Evolutionary conservation across 2,797 vertebrate genomes (phyloP), one percentile per base, ranked within the genome.

Genomic region (Zalophus californianus): DNA sequence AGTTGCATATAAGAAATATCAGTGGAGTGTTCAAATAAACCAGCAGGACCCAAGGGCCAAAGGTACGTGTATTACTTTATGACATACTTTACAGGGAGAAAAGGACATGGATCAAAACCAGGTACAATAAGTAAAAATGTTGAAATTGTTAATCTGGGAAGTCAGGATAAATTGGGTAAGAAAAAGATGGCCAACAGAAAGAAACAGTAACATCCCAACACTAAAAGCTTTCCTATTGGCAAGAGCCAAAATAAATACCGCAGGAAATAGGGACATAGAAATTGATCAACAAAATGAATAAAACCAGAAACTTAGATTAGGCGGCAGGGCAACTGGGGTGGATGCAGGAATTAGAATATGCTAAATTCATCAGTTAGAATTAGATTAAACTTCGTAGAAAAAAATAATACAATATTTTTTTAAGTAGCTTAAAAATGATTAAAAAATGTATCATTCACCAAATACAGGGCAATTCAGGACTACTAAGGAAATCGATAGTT

Each of bases 241-340:
- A 79, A 80, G 88, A 96, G 32, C 5, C 32, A 73, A 94, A 79
- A 27, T 66, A 84, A 83, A 77, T 70, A 72, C n/a, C 15, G 7
- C 27, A 52, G 44, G 48, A 56, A 93, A 90, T 35, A 86, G 15
- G 10, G 6, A 73, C 66, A 38, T 89, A 80, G 52, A 86, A 94
- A 93, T 32, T 72, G 48, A 86, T 66, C 16, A 78, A 70, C 21
- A 89, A 93, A 95, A 66, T 90, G 9, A 91, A 77, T 89, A 58
- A 85, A 93, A 79, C 18, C 11, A 35, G 78, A 85, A 88, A 66
- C 18, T 90, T 64, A 86, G 60, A 48, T 66, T 80, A 95, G 4
- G 5, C 60, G 20, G 80, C 18, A 86, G 11, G 72, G 11, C 5
- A 52, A 50, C 35, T 72, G 32, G 18, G 5, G 29, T 52, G 41